Conservation (phyloP, 2,113 vertebrate genomes). For the Sebastes schlegelii region DNA sequence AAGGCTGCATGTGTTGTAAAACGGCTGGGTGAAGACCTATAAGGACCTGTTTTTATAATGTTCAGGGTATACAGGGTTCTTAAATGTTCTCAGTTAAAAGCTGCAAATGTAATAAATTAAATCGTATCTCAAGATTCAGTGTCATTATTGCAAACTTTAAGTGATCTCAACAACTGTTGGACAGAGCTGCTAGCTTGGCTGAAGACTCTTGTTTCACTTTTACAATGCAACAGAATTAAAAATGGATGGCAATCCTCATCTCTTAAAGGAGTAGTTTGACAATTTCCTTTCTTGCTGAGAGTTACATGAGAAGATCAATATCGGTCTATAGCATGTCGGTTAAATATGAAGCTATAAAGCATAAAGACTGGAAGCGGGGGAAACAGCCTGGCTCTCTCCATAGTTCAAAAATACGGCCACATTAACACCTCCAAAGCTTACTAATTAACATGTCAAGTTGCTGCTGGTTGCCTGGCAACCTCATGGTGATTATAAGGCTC, state of each 20-base stretch:
- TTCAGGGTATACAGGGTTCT: slow-evolving; percentile 8
- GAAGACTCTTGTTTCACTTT: background rate
- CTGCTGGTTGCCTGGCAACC: slow-evolving; percentile 22
- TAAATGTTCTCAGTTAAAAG: slow-evolving; percentile 7
- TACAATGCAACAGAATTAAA: background rate
- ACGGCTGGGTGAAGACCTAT: background rate
- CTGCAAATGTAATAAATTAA: slow-evolving; percentile 20
- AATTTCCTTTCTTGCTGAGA: background rate
- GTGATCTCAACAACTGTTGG: background rate
- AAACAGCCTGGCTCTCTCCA: background rate
- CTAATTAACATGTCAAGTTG: slow-evolving; percentile 7
- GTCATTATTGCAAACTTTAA: background rate
- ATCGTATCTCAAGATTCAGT: background rate
- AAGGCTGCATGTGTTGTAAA: slow-evolving; percentile 9
- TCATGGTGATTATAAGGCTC: background rate
- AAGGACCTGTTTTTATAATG: slow-evolving; percentile 15
- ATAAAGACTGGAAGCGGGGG: background rate
- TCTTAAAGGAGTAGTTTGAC: background rate
- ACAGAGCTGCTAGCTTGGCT: background rate
- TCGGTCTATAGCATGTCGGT: background rate
- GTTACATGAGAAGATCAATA: background rate
- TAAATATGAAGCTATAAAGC: background rate
- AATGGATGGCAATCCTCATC: background rate
- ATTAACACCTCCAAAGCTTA: background rate
- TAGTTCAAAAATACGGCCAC: background rate